Conservation (phyloP, 2,797 vertebrate genomes). For the Alectoris magna region DNA sequence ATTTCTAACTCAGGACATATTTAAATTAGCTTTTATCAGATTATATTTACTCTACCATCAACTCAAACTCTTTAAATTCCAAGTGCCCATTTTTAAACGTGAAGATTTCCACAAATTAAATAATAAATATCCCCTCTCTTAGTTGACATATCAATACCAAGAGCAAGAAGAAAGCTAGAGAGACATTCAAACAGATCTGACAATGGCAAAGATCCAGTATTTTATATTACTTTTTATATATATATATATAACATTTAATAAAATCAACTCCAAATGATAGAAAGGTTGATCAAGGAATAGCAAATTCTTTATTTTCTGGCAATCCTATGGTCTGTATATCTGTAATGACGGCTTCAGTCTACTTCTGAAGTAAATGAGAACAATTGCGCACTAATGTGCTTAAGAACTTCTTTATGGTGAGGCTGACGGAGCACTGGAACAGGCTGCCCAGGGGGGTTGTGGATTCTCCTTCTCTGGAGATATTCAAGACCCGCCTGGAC, state of each 20-base stretch:
- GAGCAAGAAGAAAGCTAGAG: background rate
- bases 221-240: background rate
- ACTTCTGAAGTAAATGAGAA: background rate
- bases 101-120: background rate
- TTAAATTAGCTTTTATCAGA: background rate
- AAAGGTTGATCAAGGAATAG: background rate
- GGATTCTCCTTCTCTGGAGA: no score
- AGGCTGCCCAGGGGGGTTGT: no score
- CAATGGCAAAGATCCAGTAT: background rate
- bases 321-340: background rate
- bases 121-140: background rate
- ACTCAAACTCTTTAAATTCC: background rate
- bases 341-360: background rate
- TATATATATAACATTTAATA: background rate
- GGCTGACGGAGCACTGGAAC: no score
- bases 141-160: background rate
- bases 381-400: no score
- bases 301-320: background rate
- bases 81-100: background rate
- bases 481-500: no score
- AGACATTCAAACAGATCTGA: accelerated
- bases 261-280: background rate
- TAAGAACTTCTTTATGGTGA: no score
- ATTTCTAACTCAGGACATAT: background rate
- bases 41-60: background rate